A percentile compares a stretch with the other conserved stretches of the same genome.
Evolutionary conservation across 2,113 vertebrate species (phyloP).

Genomic region (Scalopus aquaticus): DNA sequence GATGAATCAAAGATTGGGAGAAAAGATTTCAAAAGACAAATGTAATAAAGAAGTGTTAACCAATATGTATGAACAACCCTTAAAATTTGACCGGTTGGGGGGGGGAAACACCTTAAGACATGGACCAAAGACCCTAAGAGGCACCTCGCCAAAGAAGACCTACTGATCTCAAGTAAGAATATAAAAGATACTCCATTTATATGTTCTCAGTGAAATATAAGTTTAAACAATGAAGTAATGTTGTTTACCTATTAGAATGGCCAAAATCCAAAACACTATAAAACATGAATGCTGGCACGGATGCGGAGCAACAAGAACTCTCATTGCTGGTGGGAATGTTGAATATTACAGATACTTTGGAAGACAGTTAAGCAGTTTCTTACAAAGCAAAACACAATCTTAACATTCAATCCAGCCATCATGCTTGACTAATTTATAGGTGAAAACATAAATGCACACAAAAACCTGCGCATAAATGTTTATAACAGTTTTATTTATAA

Average conservation of each 20-base stretch:
- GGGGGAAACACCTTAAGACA: not conserved
- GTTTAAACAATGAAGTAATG: not conserved
- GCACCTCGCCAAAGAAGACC: not conserved
- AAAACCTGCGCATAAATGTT: not conserved
- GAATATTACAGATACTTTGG: not conserved
- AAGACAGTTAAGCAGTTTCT: not conserved
- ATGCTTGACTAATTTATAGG: not conserved
- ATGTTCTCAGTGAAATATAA: not conserved
- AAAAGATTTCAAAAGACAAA: not conserved
- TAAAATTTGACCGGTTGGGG: not conserved
- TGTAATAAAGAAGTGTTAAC: not conserved
- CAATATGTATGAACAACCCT: not conserved
- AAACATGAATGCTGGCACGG: not conserved
- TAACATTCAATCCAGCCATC: not conserved
- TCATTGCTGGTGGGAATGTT: not conserved
- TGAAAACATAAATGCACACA: not conserved
- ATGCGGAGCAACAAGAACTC: not conserved
- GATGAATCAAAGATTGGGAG: not conserved
- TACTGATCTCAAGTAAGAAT: not conserved
- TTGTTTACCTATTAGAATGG: not conserved
- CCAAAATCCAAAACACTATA: not conserved
- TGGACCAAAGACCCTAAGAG: not conserved
- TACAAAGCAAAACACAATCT: not conserved
- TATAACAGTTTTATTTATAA: not conserved
- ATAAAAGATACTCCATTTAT: not conserved